Base-by-base conservation (phyloP, 1,140 invertebrate species). In the Trichonephila clavata region DNA sequence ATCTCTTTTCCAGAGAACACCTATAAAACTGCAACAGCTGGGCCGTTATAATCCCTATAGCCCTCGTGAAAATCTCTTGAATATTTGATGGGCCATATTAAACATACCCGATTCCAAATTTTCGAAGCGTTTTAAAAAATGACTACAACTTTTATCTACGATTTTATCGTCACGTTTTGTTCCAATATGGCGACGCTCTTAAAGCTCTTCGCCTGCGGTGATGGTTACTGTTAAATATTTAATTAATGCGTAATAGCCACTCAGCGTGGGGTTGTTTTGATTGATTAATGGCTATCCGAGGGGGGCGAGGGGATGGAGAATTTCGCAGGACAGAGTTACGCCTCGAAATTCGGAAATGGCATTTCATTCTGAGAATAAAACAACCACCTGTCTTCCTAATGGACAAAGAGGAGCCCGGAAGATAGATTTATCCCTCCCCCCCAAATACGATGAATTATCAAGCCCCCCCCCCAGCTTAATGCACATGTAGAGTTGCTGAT, bases 171-270 rank as follows among this genome's bases (percentile, higher is more conserved):
- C 68, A 77, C 68, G 68, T 77, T 77, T 77, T 77, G 68, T 77
- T 77, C 68, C 68, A 77, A 39, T 27, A 77, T 39, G 68, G 68
- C 68, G 68, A 2, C 14, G 68, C 68, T 32, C 68, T 77, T 77
- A 77, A 13, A 24, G 32, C 68, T 32, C 68, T 77, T 77, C 68
- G 68, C 24, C 84, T n/a, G 60, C 87, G 65, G 65, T 68, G 32
- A 89, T 89, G 87, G 87, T 89, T 71, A 63, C 39, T 13, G 65
- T 71, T 89, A 89, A 89, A 89, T 89, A 89, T 89, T 89, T 89
- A 89, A 89, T 89, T 89, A 89, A 89, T 89, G 87, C 87, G 50
- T 89, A 89, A 89, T 89, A 71, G 87, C 61, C 65, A 24, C 63
- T 89, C 61, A 89, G 21, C 27, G 87, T 50, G 61, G 27, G 61